These are phyloP conservation scores for Daphoenositta chrysoptera DNA, from an alignment of 2,113 vertebrate genomes.

Conservation along the genomic window DNA sequence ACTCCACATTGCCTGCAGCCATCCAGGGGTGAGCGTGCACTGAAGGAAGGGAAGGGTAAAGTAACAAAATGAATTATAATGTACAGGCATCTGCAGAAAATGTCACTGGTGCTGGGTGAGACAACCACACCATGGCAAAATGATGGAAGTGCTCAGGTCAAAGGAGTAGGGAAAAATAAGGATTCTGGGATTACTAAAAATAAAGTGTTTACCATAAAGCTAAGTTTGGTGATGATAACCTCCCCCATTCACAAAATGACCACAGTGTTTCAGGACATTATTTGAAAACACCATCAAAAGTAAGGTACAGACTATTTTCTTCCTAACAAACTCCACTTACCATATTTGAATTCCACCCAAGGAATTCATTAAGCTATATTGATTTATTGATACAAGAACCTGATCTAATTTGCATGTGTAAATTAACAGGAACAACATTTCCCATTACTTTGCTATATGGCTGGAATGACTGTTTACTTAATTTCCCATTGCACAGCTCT, in stretches of 20 bases:
- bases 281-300: background rate
- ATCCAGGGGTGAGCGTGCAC: accelerated
- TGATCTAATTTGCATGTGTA: constrained; percentile 54
- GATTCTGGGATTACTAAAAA: background rate
- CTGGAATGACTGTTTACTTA: constrained; percentile 9
- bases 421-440: constrained; percentile 52
- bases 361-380: constrained; percentile 39
- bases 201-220: background rate
- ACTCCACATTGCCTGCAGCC: background rate
- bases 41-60: background rate
- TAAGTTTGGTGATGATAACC: background rate
- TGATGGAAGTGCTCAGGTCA: background rate
- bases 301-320: background rate
- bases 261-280: background rate
- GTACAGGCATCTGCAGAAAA: background rate
- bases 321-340: background rate
- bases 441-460: constrained; percentile 16
- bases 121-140: background rate
- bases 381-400: constrained; percentile 49
- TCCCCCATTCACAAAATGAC: background rate
- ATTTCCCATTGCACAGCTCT: background rate
- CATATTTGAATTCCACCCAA: constrained; percentile 33
- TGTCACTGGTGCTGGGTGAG: background rate
- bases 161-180: background rate
- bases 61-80: background rate